Evolutionary conservation across 2,888 invertebrate genomes (phyloP), one percentile per base, ranked within the genome.

Genomic region (Schizaphis graminum): DNA sequence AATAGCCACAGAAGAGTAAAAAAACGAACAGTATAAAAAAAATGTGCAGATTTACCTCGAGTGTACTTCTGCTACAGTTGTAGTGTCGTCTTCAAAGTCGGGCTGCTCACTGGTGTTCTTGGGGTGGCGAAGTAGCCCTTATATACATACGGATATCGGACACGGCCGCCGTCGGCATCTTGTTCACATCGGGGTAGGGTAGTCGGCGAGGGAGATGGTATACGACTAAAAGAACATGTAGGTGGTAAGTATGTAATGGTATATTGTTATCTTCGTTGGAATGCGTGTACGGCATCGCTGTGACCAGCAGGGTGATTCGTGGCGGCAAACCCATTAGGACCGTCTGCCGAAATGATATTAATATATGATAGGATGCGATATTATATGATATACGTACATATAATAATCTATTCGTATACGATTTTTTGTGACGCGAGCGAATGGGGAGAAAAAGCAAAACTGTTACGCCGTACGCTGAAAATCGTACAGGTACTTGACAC

Each of bases 81-180:
- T 47, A 41, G 61, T 35, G 61, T 88, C 92, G 61, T 88, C 92
- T 67, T 88, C 53, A n/a, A 28, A 86, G 49, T 10, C 49, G 16
- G 28, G 21, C 49, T 35, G 41, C 87, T 47, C 49, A 92, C 87
- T 92, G 92, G 88, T 92, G 86, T 47, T 84, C 11, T 13, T 88
- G 41, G 86, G 87, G 67, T 26, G 11, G 92, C 13, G 21, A 35
- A 92, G 87, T 87, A 67, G 88, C 49, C 49, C 67, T 92, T 92
- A 67, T 92, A 92, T 92, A 88, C 47, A 92, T 92, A 88, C 47
- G 4, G 2, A 28, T 67, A 16, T 49, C 26, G 35, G 21, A 49
- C 10, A 57, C 49, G 49, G 10, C 21, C 57, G 44, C 67, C 26
- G n/a, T 11, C 16, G 5, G 26, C 67, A 35, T 26, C 28, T 35